These are phyloP conservation scores for Lytechinus pictus DNA, from an alignment of 35 echinoderm and acorn worm genomes.

Conservation along the genomic window DNA sequence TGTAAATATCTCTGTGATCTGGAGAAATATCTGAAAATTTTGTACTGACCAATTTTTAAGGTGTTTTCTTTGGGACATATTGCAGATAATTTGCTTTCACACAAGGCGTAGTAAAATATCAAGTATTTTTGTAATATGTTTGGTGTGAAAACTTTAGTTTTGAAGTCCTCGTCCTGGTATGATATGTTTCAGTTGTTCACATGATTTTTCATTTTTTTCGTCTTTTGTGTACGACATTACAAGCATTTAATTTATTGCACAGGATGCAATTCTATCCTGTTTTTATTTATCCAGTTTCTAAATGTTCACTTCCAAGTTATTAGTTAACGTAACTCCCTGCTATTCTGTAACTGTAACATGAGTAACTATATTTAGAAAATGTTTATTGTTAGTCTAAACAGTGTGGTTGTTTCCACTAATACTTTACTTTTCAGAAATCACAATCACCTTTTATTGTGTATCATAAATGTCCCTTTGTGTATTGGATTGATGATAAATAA, in stretches of 20 bases:
- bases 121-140: no score
- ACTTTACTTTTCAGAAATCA: background rate
- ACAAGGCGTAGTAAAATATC: no score
- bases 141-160: no score
- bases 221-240: background rate
- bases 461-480: background rate
- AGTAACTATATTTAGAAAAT: background rate
- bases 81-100: no score
- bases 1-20: no score
- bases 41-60: no score
- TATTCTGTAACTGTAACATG: background rate
- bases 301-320: background rate
- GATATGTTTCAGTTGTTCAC: background rate
- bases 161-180: no score
- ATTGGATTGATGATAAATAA: background rate
- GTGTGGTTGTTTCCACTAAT: background rate
- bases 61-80: no score
- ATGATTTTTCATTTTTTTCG: background rate
- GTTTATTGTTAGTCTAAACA: background rate
- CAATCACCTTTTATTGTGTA: background rate
- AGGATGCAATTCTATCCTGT: background rate
- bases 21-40: no score
- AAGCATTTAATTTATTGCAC: background rate
- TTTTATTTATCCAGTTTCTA: background rate
- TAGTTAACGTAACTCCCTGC: background rate